A percentile compares a stretch with the other conserved stretches of the same genome.
Evolutionary conservation across 2,888 invertebrate species (phyloP).

Genomic region (Nephrotoma guestfalica): DNA sequence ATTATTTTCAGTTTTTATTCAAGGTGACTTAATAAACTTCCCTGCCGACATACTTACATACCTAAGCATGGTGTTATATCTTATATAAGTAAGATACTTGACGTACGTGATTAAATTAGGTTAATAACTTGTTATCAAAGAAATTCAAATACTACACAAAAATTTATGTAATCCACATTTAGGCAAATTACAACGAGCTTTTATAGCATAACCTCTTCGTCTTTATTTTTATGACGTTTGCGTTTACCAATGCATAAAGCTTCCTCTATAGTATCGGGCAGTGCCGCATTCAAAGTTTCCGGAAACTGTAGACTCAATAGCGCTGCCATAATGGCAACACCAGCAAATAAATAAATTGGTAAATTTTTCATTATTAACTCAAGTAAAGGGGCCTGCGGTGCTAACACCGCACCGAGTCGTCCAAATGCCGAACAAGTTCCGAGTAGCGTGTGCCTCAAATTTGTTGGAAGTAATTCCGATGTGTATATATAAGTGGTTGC

Average conservation of each 20-base stretch:
- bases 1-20: background rate
- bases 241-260: constrained; percentile 28
- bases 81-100: background rate
- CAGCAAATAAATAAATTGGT: constrained; percentile 39
- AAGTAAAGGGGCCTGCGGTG: constrained; percentile 55
- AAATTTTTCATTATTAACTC: constrained; percentile 14
- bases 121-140: too few species aligned
- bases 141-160: too few species aligned
- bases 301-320: constrained; percentile 38
- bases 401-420: constrained; percentile 51
- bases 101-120: background rate
- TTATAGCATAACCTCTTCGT: background rate
- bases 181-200: background rate
- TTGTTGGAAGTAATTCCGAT: constrained; percentile 57
- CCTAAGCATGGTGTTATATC: background rate
- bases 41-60: background rate
- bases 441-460: constrained; percentile 46
- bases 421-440: constrained; percentile 56
- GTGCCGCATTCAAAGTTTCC: constrained; percentile 38
- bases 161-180: background rate
- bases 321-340: constrained; percentile 35
- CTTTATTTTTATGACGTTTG: background rate
- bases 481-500: constrained; percentile 52
- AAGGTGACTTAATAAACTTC: background rate
- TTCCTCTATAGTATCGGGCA: constrained; percentile 40